Evolutionary conservation across 2,888 invertebrate species (phyloP).

Genomic region (Suillia variegata): DNA sequence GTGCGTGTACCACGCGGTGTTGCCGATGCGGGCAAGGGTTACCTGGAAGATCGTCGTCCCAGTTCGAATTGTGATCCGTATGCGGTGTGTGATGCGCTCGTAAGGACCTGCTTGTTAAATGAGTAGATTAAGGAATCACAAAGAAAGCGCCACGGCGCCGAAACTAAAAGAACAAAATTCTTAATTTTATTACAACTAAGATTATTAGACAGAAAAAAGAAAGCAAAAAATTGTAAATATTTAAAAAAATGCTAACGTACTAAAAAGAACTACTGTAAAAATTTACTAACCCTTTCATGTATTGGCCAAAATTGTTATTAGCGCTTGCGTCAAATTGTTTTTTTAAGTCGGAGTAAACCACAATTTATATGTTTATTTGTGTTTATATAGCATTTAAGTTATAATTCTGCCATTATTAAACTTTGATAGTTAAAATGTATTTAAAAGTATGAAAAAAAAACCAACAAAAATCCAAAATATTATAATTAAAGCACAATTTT

Average conservation of each 20-base stretch:
- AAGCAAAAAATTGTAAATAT: neutral
- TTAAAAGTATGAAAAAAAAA: neutral
- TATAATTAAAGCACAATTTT: neutral
- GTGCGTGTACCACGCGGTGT: constrained; percentile 77
- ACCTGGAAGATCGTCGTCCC: constrained; percentile 79
- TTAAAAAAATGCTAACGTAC: no score
- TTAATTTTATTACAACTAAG: neutral
- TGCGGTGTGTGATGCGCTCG: constrained; percentile 68
- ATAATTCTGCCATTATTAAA: no score
- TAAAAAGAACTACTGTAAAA: no score
- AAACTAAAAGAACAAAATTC: neutral
- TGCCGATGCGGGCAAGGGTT: constrained; percentile 74
- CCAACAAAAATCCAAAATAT: neutral
- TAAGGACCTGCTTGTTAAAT: constrained; percentile 63
- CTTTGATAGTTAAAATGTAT: neutral
- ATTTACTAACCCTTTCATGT: no score
- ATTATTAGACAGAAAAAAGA: neutral
- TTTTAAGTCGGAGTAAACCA: no score
- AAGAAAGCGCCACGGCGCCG: neutral
- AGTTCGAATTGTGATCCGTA: constrained; percentile 77
- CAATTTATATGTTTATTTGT: no score
- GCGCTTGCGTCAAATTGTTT: neutral
- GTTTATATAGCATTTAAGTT: no score
- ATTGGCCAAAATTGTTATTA: neutral
- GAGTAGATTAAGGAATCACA: constrained; percentile 28